Evolutionary conservation across 37 sponge, comb jelly and placozoan genomes (phyloP).

Genomic region (Cliona cf. orientalis): DNA sequence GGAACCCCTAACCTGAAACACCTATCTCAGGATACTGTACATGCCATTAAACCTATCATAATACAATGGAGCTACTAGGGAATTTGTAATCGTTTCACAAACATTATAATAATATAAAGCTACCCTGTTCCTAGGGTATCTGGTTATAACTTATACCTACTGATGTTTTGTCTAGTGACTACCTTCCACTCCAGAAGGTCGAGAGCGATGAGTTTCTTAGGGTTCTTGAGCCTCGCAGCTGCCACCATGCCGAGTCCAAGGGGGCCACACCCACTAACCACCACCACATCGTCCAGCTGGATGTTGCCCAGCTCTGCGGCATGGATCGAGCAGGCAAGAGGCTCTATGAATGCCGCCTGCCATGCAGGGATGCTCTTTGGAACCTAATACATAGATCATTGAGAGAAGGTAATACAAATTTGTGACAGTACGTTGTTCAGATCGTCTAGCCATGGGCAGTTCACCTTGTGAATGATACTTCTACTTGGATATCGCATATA

Average conservation of each 20-base stretch:
- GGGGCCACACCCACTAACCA: conserved; percentile 78
- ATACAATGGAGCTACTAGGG: too few species aligned
- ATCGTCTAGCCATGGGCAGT: not conserved
- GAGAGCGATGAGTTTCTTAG: conserved; percentile 59
- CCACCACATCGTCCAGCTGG: conserved; percentile 66
- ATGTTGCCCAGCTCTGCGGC: conserved; percentile 68
- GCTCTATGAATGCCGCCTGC: conserved; percentile 77
- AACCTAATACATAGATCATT: conserved; percentile 35
- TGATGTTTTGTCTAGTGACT: not conserved
- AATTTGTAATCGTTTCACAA: too few species aligned
- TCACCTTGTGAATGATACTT: conserved; percentile 57
- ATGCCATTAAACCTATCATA: too few species aligned
- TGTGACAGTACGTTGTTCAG: too few species aligned
- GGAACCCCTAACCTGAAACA: too few species aligned
- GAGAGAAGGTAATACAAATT: not conserved
- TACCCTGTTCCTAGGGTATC: too few species aligned
- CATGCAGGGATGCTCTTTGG: conserved; percentile 68
- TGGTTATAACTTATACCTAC: too few species aligned
- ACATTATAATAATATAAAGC: not conserved
- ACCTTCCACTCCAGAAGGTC: conserved; percentile 84
- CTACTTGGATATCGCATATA: conserved; percentile 69
- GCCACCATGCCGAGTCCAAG: conserved; percentile 82
- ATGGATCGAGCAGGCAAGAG: conserved; percentile 72
- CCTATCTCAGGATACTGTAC: too few species aligned
- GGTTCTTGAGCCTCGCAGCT: conserved; percentile 71